Evolutionary conservation across 2,888 invertebrate genomes (phyloP).

Genomic region (Thyatira batis): DNA sequence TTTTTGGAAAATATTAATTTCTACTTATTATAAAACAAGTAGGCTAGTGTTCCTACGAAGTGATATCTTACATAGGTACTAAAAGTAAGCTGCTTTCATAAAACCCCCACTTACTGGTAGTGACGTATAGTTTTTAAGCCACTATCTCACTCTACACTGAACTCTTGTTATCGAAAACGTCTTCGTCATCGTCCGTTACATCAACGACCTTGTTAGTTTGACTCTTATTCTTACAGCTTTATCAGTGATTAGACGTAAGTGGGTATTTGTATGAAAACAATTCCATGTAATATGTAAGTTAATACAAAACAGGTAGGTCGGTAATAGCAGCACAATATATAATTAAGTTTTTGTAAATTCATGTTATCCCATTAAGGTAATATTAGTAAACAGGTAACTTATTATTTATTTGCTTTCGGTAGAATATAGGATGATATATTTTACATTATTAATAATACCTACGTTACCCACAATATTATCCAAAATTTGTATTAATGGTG

Average conservation of each 20-base stretch:
- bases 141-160: slow-evolving; percentile 48
- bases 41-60: too few relatives aligned
- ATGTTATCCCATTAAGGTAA: too few relatives aligned
- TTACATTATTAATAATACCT: neutral
- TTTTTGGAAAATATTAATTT: too few relatives aligned
- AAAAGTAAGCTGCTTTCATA: too few relatives aligned
- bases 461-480: neutral
- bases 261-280: slow-evolving; percentile 7
- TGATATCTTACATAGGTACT: too few relatives aligned
- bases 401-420: too few relatives aligned
- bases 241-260: slow-evolving; percentile 25
- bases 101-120: slow-evolving; percentile 20
- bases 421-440: too few relatives aligned
- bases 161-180: slow-evolving; percentile 56
- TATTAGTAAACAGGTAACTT: too few relatives aligned
- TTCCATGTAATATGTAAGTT: neutral
- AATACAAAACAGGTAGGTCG: neutral
- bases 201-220: slow-evolving; percentile 77
- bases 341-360: too few relatives aligned
- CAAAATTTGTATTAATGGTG: slow-evolving; percentile 1
- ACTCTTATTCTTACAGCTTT: slow-evolving; percentile 51
- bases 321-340: too few relatives aligned
- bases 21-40: too few relatives aligned
- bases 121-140: slow-evolving; percentile 43
- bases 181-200: slow-evolving; percentile 67